Evolutionary conservation across 2,888 invertebrate species (phyloP), one percentile per base, ranked within the genome.

Genomic region (Polymixis lichenea): DNA sequence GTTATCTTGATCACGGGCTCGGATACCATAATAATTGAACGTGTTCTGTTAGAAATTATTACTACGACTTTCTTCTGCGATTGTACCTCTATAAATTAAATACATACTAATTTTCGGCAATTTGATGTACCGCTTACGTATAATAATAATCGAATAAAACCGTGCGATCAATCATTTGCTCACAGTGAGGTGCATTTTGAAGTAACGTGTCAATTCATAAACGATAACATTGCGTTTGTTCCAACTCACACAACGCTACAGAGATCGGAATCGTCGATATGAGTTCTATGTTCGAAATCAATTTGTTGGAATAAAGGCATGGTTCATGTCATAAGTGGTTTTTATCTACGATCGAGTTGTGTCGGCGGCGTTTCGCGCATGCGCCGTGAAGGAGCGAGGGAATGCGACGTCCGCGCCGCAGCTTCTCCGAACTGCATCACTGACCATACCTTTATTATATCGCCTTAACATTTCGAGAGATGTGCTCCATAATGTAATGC

Each of bases 301-400:
- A 95, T 95, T 95, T 95, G 95, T 94, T 93, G 92, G 93, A 94
- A 93, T 94, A 93, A 94, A 94, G 93, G 94, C 95, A 94, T 92
- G 94, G 92, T 92, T 93, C 93, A 93, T 94, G 94, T 95, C 95
- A 95, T 95, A 95, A 95, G 92, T 91, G 92, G 91, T 88, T 89
- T 92, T 94, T 95, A 96, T 96, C 96, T 95, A 90, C 88, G 91
- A 95, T 95, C 95, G 91, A 90, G 90, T 90, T 90, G 92, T 93
- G 95, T 95, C 95, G 93, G 94, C 93, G 91, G 90, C 83, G 93
- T 92, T 95, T 96, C 92, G 95, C 95, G 95, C 94, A 95, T 93
- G 91, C 92, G 90, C 91, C 87, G 86, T 88, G 85, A 89, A 89
- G 88, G 87, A 88, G 84, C 88, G 80, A 88, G 88, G 90, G 92